A percentile compares a stretch with the other conserved stretches of the same genome.
phyloP scores from a whole-genome alignment of 2,888 invertebrate genomes.

The Parelbella ahira region DNA sequence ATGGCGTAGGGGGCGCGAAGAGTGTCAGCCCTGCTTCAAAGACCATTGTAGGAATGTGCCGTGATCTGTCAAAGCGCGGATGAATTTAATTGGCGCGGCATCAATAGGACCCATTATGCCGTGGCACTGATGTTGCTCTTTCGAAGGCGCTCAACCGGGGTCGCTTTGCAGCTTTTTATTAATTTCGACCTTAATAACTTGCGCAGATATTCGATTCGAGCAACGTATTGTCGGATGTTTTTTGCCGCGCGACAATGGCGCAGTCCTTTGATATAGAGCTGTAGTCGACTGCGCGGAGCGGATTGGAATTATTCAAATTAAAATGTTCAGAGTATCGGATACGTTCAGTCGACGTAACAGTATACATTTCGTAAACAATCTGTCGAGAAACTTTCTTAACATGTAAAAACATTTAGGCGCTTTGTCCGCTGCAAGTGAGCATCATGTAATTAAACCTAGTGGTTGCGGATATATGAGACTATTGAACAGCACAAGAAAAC shows the following conservation, averaged over 20 bases:
- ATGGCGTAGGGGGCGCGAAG: not conserved
- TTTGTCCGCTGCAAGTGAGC: too few species aligned
- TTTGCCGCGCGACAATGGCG: constrained; percentile 15
- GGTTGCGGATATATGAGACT: too few species aligned
- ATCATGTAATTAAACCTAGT: too few species aligned
- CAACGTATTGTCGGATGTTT: constrained; percentile 24
- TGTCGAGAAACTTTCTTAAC: too few species aligned
- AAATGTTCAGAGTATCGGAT: constrained; percentile 2
- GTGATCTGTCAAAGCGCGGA: constrained; percentile 49
- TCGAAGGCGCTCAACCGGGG: constrained; percentile 46
- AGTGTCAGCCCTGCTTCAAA: constrained; percentile 3
- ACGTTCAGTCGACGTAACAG: too few species aligned
- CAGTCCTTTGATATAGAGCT: constrained; percentile 14
- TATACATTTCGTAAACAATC: too few species aligned
- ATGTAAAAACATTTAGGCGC: too few species aligned
- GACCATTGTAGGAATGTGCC: constrained; percentile 21
- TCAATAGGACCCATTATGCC: constrained; percentile 53
- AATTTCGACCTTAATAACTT: constrained; percentile 55
- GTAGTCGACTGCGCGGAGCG: constrained; percentile 7
- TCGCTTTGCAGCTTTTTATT: constrained; percentile 55
- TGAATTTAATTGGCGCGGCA: constrained; percentile 58
- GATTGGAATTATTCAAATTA: constrained; percentile 16
- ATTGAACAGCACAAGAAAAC: too few species aligned
- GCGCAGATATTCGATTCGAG: constrained; percentile 29
- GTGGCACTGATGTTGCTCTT: constrained; percentile 45